Percentiles rank a stretch among this genome's conserved stretches.
These are phyloP conservation scores for Saimiri boliviensis DNA, from an alignment of 2,113 vertebrate species.

Conservation along the genomic window DNA sequence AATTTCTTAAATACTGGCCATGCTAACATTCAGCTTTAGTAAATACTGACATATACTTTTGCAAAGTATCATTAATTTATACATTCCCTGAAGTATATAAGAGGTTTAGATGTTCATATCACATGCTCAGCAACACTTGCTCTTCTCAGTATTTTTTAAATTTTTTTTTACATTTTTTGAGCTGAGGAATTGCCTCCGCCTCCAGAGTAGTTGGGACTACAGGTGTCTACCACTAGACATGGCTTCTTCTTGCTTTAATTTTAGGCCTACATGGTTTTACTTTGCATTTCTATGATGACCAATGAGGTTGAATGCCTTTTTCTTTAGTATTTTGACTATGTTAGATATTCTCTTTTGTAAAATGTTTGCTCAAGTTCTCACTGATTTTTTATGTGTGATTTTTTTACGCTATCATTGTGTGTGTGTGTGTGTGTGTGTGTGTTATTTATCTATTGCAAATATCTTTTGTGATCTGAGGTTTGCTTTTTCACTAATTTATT, in stretches of 20 bases:
- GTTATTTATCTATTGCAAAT: neutral
- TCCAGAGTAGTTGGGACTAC: too few species aligned
- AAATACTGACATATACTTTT: neutral
- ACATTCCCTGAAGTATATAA: rapidly evolving
- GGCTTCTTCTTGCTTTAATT: neutral
- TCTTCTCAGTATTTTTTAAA: neutral
- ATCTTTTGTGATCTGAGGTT: neutral
- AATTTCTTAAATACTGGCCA: neutral
- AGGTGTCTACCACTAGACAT: too few species aligned
- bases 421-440: neutral
- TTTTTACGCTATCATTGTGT: neutral
- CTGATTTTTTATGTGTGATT: neutral
- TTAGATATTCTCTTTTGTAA: neutral
- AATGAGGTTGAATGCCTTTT: neutral
- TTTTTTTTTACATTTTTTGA: too few species aligned
- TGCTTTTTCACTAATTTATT: neutral
- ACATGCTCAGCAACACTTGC: neutral
- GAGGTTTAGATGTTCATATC: neutral
- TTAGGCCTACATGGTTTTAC: neutral
- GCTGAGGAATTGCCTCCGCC: too few species aligned
- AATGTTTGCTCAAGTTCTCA: neutral
- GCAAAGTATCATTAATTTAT: neutral
- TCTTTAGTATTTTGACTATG: neutral
- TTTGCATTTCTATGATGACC: neutral
- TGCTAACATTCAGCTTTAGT: neutral